Percentiles rank a stretch among this genome's conserved stretches.
phyloP scores from a whole-genome alignment of 92 coral and sea anemone genomes.

The Phenganax stokvisi region DNA sequence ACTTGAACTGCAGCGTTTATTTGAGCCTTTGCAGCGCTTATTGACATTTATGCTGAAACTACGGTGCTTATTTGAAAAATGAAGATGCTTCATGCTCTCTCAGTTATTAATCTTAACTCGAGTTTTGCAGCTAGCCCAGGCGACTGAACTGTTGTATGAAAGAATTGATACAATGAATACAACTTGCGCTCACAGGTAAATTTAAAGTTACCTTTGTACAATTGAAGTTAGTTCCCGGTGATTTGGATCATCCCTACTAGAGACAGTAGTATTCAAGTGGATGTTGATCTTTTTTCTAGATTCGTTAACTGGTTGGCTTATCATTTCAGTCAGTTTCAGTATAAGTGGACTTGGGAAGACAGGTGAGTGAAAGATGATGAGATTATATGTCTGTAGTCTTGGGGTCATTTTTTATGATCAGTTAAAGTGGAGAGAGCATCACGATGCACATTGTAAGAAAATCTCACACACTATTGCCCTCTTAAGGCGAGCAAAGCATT shows the following conservation, averaged over 20 bases:
- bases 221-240: background rate
- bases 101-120: constrained; percentile 40
- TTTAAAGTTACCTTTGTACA: background rate
- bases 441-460: no score
- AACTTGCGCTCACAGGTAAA: constrained; percentile 82
- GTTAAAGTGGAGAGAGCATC: no score
- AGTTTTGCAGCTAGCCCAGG: constrained; percentile 76
- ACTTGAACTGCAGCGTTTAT: no score
- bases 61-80: no score
- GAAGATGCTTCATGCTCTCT: no score
- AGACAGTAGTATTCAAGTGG: background rate
- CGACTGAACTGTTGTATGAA: constrained; percentile 85
- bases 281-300: constrained; percentile 36
- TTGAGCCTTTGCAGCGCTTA: no score
- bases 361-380: constrained; percentile 53
- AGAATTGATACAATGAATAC: constrained; percentile 85
- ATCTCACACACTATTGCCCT: no score
- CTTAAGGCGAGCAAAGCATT: no score
- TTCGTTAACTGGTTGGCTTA: constrained; percentile 77
- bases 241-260: background rate
- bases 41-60: no score
- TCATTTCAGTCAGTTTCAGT: constrained; percentile 72
- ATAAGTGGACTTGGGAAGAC: constrained; percentile 96
- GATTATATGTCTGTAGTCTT: background rate
- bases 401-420: no score